Base-by-base conservation (phyloP, 1,140 invertebrate genomes). In the Goniozus legneri region DNA sequence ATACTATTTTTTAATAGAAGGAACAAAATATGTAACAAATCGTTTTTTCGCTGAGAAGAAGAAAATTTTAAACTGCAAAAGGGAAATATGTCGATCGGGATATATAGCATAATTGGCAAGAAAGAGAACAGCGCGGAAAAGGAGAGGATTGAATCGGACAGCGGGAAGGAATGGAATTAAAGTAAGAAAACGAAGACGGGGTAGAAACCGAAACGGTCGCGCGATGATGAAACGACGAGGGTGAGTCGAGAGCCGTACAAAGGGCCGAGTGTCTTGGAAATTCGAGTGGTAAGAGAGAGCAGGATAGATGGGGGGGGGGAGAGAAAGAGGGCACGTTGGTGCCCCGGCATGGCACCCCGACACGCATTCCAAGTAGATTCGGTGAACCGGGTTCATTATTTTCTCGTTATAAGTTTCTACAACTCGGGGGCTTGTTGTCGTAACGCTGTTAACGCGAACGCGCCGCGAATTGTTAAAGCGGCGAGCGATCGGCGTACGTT, bases 321-420 rank as follows among this genome's bases (percentile, higher is more conserved):
- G 32, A 21, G 36, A 8, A 27, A 41, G 8, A 19, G 12, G 19
- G 54, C 47, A 47, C 46, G 46, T 14, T 15, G 45, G 38, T 33
- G 14, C 16, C 16, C 14, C 20, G 33, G 43, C n/a, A 37, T 38
- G 41, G 54, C 54, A 58, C 51, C 56, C 54, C 49, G 66, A 58
- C 59, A 70, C 60, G 24, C 24, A 27, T 27, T 71, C 65, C 67
- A 70, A 73, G 62, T 64, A 71, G 67, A 69, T 63, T 59, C 53
- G 59, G 58, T 64, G 63, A 69, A 69, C 65, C 61, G 60, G 64
- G 67, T 73, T 73, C 70, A 73, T 73, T 73, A 73, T 73, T 73
- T 71, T 70, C 70, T 71, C 70, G 70, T 73, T 73, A 71, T 71
- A 73, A 73, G 70, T 73, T 73, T 71, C 69, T 71, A 71, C 70